Conservation (phyloP, 2,888 invertebrate genomes). For the Chesias legatella region DNA sequence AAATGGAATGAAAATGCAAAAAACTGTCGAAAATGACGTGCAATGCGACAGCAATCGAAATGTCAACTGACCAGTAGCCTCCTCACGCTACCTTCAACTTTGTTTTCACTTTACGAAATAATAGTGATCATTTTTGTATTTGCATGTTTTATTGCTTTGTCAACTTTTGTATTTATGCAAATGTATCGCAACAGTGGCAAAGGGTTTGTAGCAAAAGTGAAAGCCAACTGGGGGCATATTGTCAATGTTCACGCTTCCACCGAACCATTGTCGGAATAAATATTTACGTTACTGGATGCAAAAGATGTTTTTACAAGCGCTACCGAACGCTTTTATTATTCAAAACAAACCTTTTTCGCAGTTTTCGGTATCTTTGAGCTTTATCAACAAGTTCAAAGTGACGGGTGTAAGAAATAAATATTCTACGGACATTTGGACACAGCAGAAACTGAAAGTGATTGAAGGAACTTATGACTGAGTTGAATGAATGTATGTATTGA, state of each 20-base stretch:
- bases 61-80: slow-evolving; percentile 56
- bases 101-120: slow-evolving; percentile 66
- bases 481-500: no score
- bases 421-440: slow-evolving; percentile 13
- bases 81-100: slow-evolving; percentile 56
- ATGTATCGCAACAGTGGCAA: slow-evolving; percentile 67
- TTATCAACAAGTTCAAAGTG: slow-evolving; percentile 45
- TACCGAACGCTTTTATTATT: slow-evolving; percentile 74
- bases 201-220: slow-evolving; percentile 75
- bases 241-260: slow-evolving; percentile 65
- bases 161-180: slow-evolving; percentile 78
- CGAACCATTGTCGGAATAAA: slow-evolving; percentile 62
- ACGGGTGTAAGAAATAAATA: slow-evolving; percentile 33
- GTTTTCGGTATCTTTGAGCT: slow-evolving; percentile 51
- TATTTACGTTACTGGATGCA: slow-evolving; percentile 75
- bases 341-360: slow-evolving; percentile 67
- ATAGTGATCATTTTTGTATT: no score
- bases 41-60: slow-evolving; percentile 58
- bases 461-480: neutral
- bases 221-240: slow-evolving; percentile 72
- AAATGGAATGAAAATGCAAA: no score
- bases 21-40: slow-evolving; percentile 46
- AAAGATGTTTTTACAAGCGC: slow-evolving; percentile 70
- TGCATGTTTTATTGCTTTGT: slow-evolving; percentile 60
- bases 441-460: slow-evolving; percentile 18